Percentiles rank a stretch among this genome's conserved stretches.
These are phyloP conservation scores for Scotopteryx bipunctaria DNA, from an alignment of 2,888 invertebrate species.

Conservation along the genomic window DNA sequence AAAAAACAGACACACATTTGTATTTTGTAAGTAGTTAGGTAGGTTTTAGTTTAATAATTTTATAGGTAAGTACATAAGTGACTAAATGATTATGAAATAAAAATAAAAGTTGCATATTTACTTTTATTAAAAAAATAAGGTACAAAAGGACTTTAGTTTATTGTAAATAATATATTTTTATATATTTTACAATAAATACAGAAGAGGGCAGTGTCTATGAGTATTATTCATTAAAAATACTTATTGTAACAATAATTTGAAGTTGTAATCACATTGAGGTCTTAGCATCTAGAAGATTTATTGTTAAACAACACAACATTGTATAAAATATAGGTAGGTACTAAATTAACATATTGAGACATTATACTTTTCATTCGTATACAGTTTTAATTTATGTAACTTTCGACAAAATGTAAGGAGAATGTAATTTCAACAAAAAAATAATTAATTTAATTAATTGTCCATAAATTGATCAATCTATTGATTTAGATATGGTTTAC, in stretches of 20 bases:
- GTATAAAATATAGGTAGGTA: conserved; percentile 1
- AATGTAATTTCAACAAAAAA: too few species aligned
- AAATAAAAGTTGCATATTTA: conserved; percentile 1
- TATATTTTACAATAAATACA: conserved; percentile 39
- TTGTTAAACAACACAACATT: conserved; percentile 11
- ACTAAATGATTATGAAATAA: not conserved
- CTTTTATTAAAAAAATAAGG: conserved; percentile 63
- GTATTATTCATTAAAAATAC: conserved; percentile 29
- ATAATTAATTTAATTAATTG: too few species aligned
- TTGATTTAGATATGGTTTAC: conserved; percentile 1
- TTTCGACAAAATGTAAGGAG: too few species aligned
- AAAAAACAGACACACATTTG: too few species aligned
- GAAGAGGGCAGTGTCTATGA: conserved; percentile 38
- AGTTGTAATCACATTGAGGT: conserved; percentile 18
- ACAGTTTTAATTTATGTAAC: too few species aligned
- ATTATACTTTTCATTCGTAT: not conserved
- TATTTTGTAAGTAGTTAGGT: too few species aligned
- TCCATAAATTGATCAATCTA: too few species aligned
- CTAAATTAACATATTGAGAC: not conserved
- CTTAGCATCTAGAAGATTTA: conserved; percentile 10
- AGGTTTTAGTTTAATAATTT: not conserved
- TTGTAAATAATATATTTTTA: conserved; percentile 39
- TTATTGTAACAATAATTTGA: conserved; percentile 6
- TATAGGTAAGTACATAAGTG: not conserved
- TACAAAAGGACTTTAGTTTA: conserved; percentile 64